Base-by-base conservation (phyloP, 2,797 vertebrate species). In the Falco concolor region DNA sequence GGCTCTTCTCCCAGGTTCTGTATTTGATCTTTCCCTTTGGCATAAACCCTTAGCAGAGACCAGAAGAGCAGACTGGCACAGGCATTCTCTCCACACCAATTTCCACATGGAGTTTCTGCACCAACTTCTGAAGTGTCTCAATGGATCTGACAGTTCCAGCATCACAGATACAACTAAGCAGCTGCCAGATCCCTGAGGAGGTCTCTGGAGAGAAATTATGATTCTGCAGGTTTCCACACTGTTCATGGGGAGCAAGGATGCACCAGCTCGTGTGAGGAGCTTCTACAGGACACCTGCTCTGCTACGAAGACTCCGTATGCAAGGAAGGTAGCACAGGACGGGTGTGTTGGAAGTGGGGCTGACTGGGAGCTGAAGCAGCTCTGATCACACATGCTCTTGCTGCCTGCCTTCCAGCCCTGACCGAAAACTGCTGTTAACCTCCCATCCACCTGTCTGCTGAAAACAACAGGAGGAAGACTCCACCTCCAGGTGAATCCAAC, bases 271-370 rank as follows among this genome's bases (percentile, higher is more conserved):
- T 2, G 19, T 1, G 7, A 40, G 50, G 56, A 77, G 20, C 28
- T 84, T 57, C 45, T 82, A 24, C 42, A 61, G 36, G 61, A 49
- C 42, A 44, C 23, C 67, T 23, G 38, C 74, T 72, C 52, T 53
- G 45, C 79, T 38, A 1, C 1, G 1, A 63, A 80, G 68, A 34
- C 40, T 67, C 32, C 0, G 0, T 32, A 5, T 5, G 45, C 32
- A 49, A 40, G 49, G 36, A 44, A 32, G n/a, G 34, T 40, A 44
- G 20, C 72, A 45, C 1, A 2, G 15, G 23, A 13, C 5, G 14
- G 21, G 6, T 53, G 28, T 64, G 50, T 10, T 69, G 34, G 32
- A 79, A 22, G n/a, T 8, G 47, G 42, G 28, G 50, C 63, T 83
- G 56, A 7, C 16, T 30, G 61, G 44, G 34, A 78, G 63, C 50